Conservation (phyloP, 2,888 invertebrate genomes). For the Eudasyphora cyanicolor region DNA sequence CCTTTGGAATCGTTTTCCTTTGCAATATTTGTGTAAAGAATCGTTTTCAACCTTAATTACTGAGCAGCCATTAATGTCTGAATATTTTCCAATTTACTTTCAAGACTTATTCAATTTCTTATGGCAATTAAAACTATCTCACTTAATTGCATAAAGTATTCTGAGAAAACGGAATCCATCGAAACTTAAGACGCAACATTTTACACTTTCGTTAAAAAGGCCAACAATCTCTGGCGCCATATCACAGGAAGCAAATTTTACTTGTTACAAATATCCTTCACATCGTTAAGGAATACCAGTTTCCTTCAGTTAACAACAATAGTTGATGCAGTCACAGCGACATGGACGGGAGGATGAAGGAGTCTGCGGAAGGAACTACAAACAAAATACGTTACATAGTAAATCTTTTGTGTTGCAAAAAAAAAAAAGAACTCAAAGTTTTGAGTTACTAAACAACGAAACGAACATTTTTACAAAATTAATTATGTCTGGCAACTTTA, state of each 20-base stretch:
- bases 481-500: constrained; percentile 47
- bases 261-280: constrained; percentile 16
- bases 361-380: background rate
- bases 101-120: constrained; percentile 18
- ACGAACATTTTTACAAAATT: constrained; percentile 36
- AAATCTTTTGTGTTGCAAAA: constrained; percentile 15
- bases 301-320: background rate
- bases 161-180: background rate
- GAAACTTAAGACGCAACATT: background rate
- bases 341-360: background rate
- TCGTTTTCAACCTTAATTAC: no score
- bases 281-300: background rate
- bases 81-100: background rate
- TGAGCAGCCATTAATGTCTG: background rate
- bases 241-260: background rate
- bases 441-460: constrained; percentile 12
- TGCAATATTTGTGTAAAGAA: no score
- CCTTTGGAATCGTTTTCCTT: no score
- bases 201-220: constrained; percentile 15
- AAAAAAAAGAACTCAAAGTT: background rate
- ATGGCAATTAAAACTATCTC: constrained; percentile 14
- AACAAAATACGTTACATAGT: background rate
- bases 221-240: background rate
- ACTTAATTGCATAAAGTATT: background rate
- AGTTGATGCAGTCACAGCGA: background rate